Evolutionary conservation across 1,140 invertebrate species (phyloP), one percentile per base, ranked within the genome.

Genomic region (Calycopis cecrops): DNA sequence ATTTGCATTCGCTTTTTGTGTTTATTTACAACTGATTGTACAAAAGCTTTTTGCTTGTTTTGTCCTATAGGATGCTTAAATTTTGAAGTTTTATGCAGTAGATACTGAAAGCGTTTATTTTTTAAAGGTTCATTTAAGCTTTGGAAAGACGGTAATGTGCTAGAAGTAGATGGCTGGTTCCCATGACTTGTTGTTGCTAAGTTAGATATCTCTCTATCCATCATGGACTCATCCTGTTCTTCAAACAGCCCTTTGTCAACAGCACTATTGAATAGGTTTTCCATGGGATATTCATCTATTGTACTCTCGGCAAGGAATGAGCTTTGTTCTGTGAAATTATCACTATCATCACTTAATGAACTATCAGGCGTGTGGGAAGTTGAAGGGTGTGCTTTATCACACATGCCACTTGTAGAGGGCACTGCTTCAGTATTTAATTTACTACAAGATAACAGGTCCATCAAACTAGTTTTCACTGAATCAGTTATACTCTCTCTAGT

Each of bases 81-180:
- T 68, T 88, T 88, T 11, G 87, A 88, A 9, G 87, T 88, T 63
- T 88, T 88, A 60, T 88, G 87, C n/a, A 88, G 70, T 55, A 88
- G 65, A 72, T 88, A 88, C 59, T 88, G 86, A 54, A 88, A 83
- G 28, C 85, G 62, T 64, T 88, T 88, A 63, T 85, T 88, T 65
- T 88, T 88, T 52, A 80, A 65, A 38, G 80, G 79, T 63, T 88
- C 85, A 73, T 81, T 85, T 68, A 84, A 68, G 60, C 81, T 86
- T 69, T 86, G 83, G 63, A 85, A 85, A 6, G 83, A 79, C 14
- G 81, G 81, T 42, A 85, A 58, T 49, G 77, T 62, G 6, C 76
- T 76, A 28, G 76, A 55, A 9, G 76, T 70, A 16, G 76, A 65
- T 40, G 78, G 80, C 48, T 85, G 76, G 7, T 59, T 72, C 34